Evolutionary conservation across 2,113 vertebrate genomes (phyloP), one percentile per base, ranked within the genome.

Genomic region (Madoqua kirkii): DNA sequence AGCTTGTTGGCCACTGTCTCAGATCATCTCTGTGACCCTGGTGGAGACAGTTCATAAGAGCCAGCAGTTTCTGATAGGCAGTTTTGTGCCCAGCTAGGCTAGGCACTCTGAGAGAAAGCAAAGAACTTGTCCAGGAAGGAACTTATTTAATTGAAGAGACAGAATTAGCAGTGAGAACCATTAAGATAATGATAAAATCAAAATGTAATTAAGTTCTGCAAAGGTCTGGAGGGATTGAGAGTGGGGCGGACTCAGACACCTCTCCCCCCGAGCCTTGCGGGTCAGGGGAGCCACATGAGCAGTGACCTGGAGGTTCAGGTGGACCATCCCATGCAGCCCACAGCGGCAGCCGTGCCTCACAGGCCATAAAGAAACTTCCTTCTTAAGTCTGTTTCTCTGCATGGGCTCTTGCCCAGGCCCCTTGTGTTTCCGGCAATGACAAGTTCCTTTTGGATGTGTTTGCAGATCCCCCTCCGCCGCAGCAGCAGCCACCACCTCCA

Each of bases 401-500:
- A 0, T 1, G 3, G 86, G 17, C 52, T 50, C 48, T 74, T 67
- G 36, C 54, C 45, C 27, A 2, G 29, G 52, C 0, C 0, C 0
- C 0, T 15, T 52, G 17, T 48, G 59, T 83, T 96, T 57, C 91
- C 57, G 12, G 23, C 89, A 60, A 3, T 98, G 91, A 98, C 40
- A 0, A 78, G 87, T 86, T 81, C 2, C 94, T 96, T 87, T 98
- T 96, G 94, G 29, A 29, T 98, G 83, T 98, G 43, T 98, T 94
- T 40, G 52, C 98, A 99, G 99, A 99, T 97, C 98, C 98, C 1
- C 97, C 98, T 45, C 98, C 98, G 4, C 98, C 99, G 7, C 64
- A 99, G 98, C 55, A 89, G 98, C 99, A 95, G 0, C 98, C 95
- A 0, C 98, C 98, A 0, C 98, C 98, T 0, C 97, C 98, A 1